phyloP scores from a whole-genome alignment of 2,797 vertebrate genomes.

The Heliangelus exortis region DNA sequence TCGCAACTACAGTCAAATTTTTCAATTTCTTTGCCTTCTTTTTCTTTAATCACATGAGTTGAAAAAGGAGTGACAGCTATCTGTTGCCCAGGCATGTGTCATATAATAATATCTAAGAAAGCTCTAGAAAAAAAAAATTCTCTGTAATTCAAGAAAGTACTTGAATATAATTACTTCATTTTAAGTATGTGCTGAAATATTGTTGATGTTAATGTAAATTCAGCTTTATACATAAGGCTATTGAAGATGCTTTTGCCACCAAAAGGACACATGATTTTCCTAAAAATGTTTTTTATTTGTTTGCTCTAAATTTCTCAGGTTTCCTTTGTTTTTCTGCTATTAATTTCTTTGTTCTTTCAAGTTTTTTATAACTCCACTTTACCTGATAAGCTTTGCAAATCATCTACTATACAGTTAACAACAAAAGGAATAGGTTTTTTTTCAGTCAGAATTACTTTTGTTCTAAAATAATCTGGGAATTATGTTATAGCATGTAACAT shows the following conservation, averaged over 20 bases:
- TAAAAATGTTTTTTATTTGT: neutral
- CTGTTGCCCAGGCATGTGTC: neutral
- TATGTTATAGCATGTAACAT: neutral
- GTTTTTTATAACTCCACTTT: neutral
- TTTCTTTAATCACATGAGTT: neutral
- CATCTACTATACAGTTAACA: neutral
- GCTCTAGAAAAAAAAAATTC: neutral
- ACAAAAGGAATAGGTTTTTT: neutral
- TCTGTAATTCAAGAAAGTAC: neutral
- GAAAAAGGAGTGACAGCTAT: neutral
- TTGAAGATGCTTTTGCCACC: neutral
- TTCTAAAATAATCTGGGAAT: neutral
- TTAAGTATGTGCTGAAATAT: neutral
- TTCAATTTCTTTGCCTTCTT: neutral
- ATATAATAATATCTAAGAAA: neutral
- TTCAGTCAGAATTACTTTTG: neutral
- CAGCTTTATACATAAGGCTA: neutral
- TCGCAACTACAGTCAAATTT: neutral
- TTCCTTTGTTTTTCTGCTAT: neutral
- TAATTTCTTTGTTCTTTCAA: neutral
- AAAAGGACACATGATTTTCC: neutral
- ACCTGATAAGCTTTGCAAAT: neutral
- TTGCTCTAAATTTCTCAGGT: neutral
- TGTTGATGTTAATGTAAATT: neutral
- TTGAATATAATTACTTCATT: neutral